These are phyloP conservation scores for Pemphigus obesinymphae DNA, from an alignment of 1,140 invertebrate species.

Conservation along the genomic window DNA sequence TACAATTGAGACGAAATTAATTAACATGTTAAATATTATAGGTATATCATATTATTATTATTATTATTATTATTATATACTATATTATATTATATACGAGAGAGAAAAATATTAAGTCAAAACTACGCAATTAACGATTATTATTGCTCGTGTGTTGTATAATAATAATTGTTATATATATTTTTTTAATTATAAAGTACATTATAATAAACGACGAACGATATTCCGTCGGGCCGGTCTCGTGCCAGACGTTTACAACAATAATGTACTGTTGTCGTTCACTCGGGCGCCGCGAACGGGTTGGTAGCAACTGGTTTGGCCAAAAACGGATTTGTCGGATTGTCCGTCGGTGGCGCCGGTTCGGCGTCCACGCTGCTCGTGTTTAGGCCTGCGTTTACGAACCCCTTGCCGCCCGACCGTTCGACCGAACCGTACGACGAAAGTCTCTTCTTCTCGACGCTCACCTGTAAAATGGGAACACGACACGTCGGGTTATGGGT, in stretches of 20 bases:
- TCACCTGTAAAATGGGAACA: neutral
- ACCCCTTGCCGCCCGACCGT: neutral
- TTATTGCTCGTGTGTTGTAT: constrained; percentile 7
- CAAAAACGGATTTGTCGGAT: constrained; percentile 19
- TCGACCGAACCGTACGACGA: constrained; percentile 19
- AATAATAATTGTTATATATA: too few species aligned
- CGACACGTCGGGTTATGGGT: too few species aligned
- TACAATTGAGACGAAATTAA: neutral
- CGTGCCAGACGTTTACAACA: neutral
- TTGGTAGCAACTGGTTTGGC: neutral
- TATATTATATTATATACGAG: too few species aligned
- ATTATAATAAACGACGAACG: neutral
- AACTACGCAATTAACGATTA: neutral
- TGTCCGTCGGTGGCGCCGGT: neutral
- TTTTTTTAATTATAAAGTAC: too few species aligned
- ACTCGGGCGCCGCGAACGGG: neutral
- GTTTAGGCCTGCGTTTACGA: neutral
- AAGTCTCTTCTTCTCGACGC: neutral
- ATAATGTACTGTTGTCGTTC: neutral
- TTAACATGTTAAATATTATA: neutral
- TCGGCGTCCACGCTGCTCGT: neutral
- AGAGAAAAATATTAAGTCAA: neutral
- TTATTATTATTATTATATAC: too few species aligned
- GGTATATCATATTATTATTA: neutral
- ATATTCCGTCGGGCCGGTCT: neutral